Percentiles rank a stretch among this genome's conserved stretches.
These are phyloP conservation scores for Drosophila hawaiiensis DNA, from an alignment of 2,888 invertebrate species.

Conservation along the genomic window DNA sequence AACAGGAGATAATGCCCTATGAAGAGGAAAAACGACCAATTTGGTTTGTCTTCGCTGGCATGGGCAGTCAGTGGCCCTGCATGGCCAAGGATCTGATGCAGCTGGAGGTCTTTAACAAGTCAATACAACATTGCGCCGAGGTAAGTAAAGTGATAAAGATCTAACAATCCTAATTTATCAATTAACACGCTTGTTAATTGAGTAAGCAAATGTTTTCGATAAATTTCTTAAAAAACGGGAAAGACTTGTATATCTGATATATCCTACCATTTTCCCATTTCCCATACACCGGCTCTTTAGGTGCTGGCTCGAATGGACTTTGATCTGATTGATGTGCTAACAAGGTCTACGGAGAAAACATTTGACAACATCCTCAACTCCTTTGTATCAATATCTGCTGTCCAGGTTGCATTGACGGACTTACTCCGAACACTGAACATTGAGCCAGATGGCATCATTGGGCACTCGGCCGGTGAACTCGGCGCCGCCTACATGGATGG, in stretches of 20 bases:
- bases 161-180: not conserved
- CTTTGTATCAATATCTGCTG: slow-evolving; percentile 97
- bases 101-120: slow-evolving; percentile 92
- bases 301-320: slow-evolving; percentile 92
- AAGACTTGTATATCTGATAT: not conserved
- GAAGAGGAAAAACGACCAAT: slow-evolving; percentile 90
- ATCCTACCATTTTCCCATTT: not conserved
- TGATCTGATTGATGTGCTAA: slow-evolving; percentile 92
- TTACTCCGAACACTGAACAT: slow-evolving; percentile 91
- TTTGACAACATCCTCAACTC: slow-evolving; percentile 95
- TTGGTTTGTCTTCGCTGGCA: slow-evolving; percentile 98
- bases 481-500: slow-evolving; percentile 99
- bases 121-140: slow-evolving; percentile 91
- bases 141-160: slow-evolving; percentile 28
- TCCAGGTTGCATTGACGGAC: slow-evolving; percentile 98
- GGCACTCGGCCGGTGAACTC: slow-evolving; percentile 91
- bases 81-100: slow-evolving; percentile 96
- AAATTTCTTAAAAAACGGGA: not conserved
- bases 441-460: slow-evolving; percentile 96
- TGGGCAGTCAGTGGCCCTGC: slow-evolving; percentile 99
- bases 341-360: slow-evolving; percentile 90
- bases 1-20: slow-evolving; percentile 86
- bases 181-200: not conserved
- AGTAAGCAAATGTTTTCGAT: not conserved
- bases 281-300: slow-evolving; percentile 14